phyloP scores from a whole-genome alignment of 2,888 invertebrate genomes.

The Embidobia sp. region DNA sequence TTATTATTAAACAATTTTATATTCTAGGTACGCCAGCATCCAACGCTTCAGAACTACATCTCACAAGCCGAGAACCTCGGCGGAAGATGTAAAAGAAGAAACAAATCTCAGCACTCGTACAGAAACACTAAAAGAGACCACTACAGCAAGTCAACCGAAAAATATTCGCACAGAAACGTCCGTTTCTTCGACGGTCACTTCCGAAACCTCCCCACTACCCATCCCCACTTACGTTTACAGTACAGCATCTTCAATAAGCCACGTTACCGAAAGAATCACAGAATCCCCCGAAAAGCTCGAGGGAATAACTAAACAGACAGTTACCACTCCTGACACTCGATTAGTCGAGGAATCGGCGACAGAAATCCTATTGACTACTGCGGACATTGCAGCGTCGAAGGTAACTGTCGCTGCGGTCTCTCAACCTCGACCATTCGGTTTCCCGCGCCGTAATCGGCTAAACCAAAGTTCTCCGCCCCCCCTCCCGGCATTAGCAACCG shows the following conservation, averaged over 20 bases:
- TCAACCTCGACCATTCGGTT: conserved; percentile 83
- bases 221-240: conserved; percentile 67
- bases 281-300: no score
- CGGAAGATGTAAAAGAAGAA: conserved; percentile 46
- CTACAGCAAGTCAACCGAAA: conserved; percentile 31
- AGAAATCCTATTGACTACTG: conserved; percentile 74
- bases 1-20: background rate
- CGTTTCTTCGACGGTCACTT: conserved; percentile 40
- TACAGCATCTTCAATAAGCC: conserved; percentile 39
- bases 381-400: conserved; percentile 65
- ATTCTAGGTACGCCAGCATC: conserved; percentile 80
- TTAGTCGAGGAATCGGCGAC: conserved; percentile 76
- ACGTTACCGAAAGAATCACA: conserved; percentile 38
- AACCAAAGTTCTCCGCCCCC: conserved; percentile 69
- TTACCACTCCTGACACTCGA: conserved; percentile 67
- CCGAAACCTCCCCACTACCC: conserved; percentile 62
- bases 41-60: conserved; percentile 79
- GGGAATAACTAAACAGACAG: conserved; percentile 3
- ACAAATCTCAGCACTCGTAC: conserved; percentile 40
- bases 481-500: conserved; percentile 70
- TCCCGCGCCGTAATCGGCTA: conserved; percentile 82
- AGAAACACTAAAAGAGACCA: conserved; percentile 33
- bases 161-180: conserved; percentile 48
- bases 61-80: conserved; percentile 44
- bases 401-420: conserved; percentile 79